Base-by-base conservation (phyloP, 2,888 invertebrate genomes). In the Oxytorus armatus region DNA sequence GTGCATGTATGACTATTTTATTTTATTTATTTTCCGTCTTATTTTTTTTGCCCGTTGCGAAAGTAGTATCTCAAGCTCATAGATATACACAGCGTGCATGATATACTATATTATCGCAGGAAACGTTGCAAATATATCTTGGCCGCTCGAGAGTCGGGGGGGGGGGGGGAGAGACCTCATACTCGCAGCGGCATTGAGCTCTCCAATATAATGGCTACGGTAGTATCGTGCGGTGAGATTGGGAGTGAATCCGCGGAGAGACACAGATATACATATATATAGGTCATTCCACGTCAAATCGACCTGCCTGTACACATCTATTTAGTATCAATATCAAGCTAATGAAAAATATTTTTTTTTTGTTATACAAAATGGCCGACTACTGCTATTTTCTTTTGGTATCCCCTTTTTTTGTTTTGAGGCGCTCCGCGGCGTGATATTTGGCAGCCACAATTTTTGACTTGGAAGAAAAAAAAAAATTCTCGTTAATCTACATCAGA, bases 51-150 rank as follows among this genome's bases (percentile, higher is more conserved):
- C 53, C 10, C 49, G 66, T 74, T 75, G 47, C 51, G 76, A 76
- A 79, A 79, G 76, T 53, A 65, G 75, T 75, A 65, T 74, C 42
- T 55, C 68, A 53, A 39, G 51, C 65, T 77, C 72, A 42, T 77
- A 42, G 76, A 53, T 1, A 39, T 23, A 59, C 57, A 59, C 59
- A 70, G 69, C 63, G 65, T 16, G 49, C 55, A 72, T 72, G 76
- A 79, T 72, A 76, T 79, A n/a, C n/a, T n/a, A 79, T 79, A 79
- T 79, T 72, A 79, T 66, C 53, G 70, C 61, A 25, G 44, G 59
- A 79, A 73, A 79, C 72, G 59, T 36, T 61, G 76, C 75, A 29
- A 61, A 72, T 69, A 79, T 79, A 76, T 76, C 57, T 76, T 66
- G 66, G 76, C 72, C 66, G 79, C 44, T 70, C 61, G 70, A 79